phyloP scores from a whole-genome alignment of 2,888 invertebrate genomes.

The Ectemnius cavifrons region DNA sequence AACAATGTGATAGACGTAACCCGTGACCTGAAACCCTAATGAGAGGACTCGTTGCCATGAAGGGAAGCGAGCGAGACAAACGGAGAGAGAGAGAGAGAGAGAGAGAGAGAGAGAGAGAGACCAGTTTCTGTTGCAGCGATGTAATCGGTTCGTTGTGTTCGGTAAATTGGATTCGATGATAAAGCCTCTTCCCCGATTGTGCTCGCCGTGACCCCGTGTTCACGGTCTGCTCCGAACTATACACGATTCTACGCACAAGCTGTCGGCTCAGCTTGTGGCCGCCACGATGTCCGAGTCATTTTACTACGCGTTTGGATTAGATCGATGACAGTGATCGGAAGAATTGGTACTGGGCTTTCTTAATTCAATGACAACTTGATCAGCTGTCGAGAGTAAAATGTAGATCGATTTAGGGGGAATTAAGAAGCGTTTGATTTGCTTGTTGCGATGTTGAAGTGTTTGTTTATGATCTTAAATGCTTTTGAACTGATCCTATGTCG shows the following conservation, averaged over 20 bases:
- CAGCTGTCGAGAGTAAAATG: no score
- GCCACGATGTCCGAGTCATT: no score
- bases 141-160: constrained; percentile 68
- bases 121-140: constrained; percentile 52
- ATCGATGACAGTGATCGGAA: no score
- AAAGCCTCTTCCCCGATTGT: constrained; percentile 44
- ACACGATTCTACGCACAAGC: neutral
- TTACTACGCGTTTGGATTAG: no score
- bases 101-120: constrained; percentile 28
- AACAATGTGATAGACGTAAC: constrained; percentile 72
- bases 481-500: no score
- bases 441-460: no score
- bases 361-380: no score
- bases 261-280: no score
- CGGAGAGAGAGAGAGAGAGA: neutral
- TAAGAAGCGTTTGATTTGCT: no score
- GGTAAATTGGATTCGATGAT: constrained; percentile 70
- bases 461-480: no score
- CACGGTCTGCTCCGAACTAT: constrained; percentile 10
- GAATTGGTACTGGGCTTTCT: no score
- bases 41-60: constrained; percentile 51
- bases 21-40: constrained; percentile 70
- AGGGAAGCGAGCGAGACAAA: neutral
- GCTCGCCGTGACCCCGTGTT: constrained; percentile 22
- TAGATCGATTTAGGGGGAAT: no score